Base-by-base conservation (phyloP, 2,888 invertebrate genomes). In the Xylota segnis region DNA sequence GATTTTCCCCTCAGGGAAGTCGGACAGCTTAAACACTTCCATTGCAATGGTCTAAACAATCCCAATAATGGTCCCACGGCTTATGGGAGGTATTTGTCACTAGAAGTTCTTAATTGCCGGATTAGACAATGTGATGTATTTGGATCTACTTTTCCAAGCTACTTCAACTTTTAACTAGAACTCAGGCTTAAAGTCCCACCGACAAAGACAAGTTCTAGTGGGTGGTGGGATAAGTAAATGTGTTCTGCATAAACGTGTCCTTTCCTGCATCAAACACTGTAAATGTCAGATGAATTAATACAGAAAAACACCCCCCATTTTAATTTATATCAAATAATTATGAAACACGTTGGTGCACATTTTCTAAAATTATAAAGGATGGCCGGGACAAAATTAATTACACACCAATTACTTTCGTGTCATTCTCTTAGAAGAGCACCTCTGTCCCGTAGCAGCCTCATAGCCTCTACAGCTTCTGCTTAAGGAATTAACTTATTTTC, bases 401-500 rank as follows among this genome's bases (percentile, higher is more conserved):
- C 47, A 75, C 27, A 66, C 47, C 65, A 75, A 75, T 75, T 66
- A 75, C 34, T 58, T 47, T 58, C 34, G 6, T 45, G 47, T 50
- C 66, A 12, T 56, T 58, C 58, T 2, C 65, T 47, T 47, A 16
- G 45, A 75, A 65, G 65, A 58, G n/a, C 54, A 50, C 27, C 18
- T n/a, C n/a, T 43, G 27, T 58, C 56, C n/a, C 23, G 45, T 54
- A n/a, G n/a, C n/a, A n/a, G n/a, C n/a, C 54, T 10, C 54, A 12
- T 6, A 34, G 50, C 5, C 47, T 5, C 18, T 29, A 66, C 32
- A 18, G n/a, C 18, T 14, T 29, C 14, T 32, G 43, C 34, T 45
- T 45, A 54, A 65, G 63, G 45, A 74, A 74, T 74, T 65, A 74
- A 74, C 63, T 63, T 43, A 45, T 56, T 74, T 63, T 63, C 18